These are phyloP conservation scores for Belgica antarctica DNA, from an alignment of 2,888 invertebrate species.

Conservation along the genomic window DNA sequence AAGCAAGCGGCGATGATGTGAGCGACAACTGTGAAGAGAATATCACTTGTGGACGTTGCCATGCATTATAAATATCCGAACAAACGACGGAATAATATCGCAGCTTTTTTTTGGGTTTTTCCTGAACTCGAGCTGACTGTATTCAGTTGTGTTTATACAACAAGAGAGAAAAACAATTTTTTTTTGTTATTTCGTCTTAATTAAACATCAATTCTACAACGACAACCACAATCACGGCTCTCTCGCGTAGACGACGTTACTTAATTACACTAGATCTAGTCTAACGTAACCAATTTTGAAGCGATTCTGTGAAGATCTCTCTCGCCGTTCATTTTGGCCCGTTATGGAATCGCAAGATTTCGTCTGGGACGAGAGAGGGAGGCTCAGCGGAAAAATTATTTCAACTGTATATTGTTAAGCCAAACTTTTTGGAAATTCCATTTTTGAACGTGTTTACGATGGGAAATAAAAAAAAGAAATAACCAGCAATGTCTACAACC, in stretches of 20 bases:
- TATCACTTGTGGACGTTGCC: neutral
- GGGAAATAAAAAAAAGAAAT: no score
- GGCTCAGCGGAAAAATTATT: neutral
- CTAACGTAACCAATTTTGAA: neutral
- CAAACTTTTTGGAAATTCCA: neutral
- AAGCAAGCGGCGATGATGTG: neutral
- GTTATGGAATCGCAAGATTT: no score
- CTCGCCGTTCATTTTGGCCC: no score
- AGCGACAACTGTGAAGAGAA: no score
- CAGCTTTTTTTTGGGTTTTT: conserved; percentile 29
- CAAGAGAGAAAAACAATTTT: conserved; percentile 6
- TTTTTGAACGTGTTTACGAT: neutral
- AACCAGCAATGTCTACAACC: no score
- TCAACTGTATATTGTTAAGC: neutral
- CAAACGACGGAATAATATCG: neutral
- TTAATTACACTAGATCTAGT: neutral
- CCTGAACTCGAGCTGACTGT: conserved; percentile 14
- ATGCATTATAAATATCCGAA: neutral
- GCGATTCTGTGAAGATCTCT: no score
- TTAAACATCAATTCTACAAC: neutral
- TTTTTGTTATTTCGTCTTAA: conserved; percentile 1
- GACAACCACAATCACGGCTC: neutral
- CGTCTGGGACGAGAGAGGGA: no score
- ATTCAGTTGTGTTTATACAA: conserved; percentile 9
- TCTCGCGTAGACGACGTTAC: neutral